Evolutionary conservation across 2,797 vertebrate genomes (phyloP), one percentile per base, ranked within the genome.

Genomic region (Natrix natrix): DNA sequence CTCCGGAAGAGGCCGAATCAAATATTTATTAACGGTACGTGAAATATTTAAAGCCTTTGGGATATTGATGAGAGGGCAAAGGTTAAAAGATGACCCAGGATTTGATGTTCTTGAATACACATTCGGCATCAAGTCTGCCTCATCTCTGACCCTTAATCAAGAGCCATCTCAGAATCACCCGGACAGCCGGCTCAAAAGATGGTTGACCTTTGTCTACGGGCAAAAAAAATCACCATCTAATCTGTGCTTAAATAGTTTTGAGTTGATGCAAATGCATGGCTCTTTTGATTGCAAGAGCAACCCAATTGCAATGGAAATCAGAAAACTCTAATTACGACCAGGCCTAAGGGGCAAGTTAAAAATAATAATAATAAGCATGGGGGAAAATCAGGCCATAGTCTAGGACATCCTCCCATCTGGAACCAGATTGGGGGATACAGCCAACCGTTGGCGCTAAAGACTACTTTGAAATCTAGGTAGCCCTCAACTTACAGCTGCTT

Each of bases 51-150:
- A 96, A 93, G 94, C 94, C 92, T 95, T 96, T 97, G 94, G 96
- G 96, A 97, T 97, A 97, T 96, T 97, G 97, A 97, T 95, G 91
- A 93, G 95, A 94, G 97, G 94, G 95, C 97, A 97, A 97, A 95
- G 96, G 96, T 93, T 96, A 97, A 89, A 96, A 95, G 97, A 96
- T 97, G 96, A 88, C 95, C 95, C 96, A 95, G 96, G 96, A 95
- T 97, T 57, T 12, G 93, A 95, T 94, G 13, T 17, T 92, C 93
- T 97, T 97, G 95, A 96, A 97, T 97, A 97, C 97, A 97, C 97
- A 97, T 97, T 97, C 97, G 96, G 96, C 87, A 95, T 88, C 93
- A 37, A 92, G 94, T 91, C 94, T 91, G 94, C 93, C 96, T 95
- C 48, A n/a, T 66, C 95, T 94, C 95, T 95, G 91, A 86, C 89